Evolutionary conservation across 1,140 invertebrate species (phyloP).

Genomic region (Anagrus nilaparvatae): DNA sequence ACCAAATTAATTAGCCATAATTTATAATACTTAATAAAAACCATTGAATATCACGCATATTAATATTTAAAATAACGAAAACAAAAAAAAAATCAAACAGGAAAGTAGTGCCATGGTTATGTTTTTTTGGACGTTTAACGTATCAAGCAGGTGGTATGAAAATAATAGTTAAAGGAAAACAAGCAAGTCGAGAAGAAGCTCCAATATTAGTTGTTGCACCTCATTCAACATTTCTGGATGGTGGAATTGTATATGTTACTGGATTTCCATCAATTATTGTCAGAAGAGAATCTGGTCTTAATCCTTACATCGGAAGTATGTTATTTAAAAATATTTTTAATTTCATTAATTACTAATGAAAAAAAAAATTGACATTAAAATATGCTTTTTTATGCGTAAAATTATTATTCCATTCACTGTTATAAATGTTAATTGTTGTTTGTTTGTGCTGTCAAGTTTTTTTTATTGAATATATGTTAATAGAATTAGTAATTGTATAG

Average conservation of each 20-base stretch:
- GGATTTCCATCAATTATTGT: constrained; percentile 72
- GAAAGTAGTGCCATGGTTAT: constrained; percentile 50
- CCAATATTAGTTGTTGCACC: constrained; percentile 78
- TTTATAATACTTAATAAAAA: too few species aligned
- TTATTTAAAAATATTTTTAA: constrained; percentile 21
- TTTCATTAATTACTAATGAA: too few species aligned
- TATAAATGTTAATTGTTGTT: too few species aligned
- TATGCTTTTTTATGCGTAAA: too few species aligned
- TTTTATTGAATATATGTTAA: too few species aligned
- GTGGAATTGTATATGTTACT: constrained; percentile 67
- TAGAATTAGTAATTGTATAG: neutral
- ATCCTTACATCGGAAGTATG: constrained; percentile 80
- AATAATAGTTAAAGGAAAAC: constrained; percentile 63
- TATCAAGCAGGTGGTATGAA: constrained; percentile 70
- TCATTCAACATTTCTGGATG: constrained; percentile 80
- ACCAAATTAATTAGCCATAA: too few species aligned
- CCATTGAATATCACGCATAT: too few species aligned
- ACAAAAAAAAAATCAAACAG: too few species aligned
- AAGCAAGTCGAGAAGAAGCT: constrained; percentile 61
- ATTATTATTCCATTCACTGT: constrained; percentile 15
- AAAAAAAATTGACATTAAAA: too few species aligned
- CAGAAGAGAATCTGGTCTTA: constrained; percentile 61
- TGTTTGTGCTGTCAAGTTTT: too few species aligned
- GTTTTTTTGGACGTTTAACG: constrained; percentile 58
- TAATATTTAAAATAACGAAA: too few species aligned